Evolutionary conservation across 2,797 vertebrate species (phyloP).

Genomic region (Brachyrhaphis roseni): DNA sequence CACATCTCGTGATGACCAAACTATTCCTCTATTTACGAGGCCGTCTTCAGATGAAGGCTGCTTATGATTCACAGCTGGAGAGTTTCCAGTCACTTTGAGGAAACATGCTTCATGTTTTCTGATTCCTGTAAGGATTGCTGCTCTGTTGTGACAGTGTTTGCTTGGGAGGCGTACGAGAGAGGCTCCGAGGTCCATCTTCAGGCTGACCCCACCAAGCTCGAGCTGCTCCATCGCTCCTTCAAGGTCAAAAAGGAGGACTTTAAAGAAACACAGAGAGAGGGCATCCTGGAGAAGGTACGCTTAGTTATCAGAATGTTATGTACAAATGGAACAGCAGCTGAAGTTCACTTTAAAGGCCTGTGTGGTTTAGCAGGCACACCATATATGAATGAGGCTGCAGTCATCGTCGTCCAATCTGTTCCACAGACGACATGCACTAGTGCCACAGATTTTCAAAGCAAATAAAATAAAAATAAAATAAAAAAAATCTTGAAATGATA

Average conservation of each 20-base stretch:
- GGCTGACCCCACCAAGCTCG: slow-evolving; percentile 96
- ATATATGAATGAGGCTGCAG: neutral
- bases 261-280: slow-evolving; percentile 92
- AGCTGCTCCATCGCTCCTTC: slow-evolving; percentile 94
- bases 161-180: slow-evolving; percentile 98
- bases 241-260: slow-evolving; percentile 99
- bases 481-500: neutral
- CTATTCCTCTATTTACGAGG: neutral
- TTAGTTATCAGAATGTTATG: neutral
- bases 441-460: neutral
- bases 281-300: slow-evolving; percentile 92
- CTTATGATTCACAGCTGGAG: neutral
- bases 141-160: slow-evolving; percentile 86
- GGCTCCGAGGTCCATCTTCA: slow-evolving; percentile 98
- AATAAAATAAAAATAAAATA: neutral
- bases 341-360: too few relatives aligned
- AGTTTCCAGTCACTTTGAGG: neutral
- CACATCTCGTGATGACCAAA: neutral
- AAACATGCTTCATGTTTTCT: neutral
- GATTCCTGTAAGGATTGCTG: neutral
- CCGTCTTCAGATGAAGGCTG: neutral
- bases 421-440: too few relatives aligned
- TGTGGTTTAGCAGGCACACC: neutral
- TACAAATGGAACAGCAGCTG: neutral
- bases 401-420: neutral